Conservation (phyloP, 2,113 vertebrate species). For the Eublepharis macularius region DNA sequence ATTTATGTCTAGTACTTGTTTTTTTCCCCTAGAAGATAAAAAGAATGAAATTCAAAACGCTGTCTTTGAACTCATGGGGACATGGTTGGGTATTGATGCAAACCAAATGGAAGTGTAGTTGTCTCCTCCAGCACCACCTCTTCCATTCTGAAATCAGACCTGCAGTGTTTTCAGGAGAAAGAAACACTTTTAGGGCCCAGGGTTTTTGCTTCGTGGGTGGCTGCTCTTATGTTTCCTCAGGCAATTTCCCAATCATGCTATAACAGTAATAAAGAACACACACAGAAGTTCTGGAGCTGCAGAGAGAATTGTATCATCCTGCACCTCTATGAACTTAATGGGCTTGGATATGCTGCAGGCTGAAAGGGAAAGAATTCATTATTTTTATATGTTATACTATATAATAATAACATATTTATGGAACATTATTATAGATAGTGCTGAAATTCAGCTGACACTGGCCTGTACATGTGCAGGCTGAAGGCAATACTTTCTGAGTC, state of each 20-base stretch:
- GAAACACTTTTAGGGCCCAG: not conserved
- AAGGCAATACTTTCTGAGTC: not conserved
- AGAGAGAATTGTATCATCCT: no score
- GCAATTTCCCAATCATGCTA: no score
- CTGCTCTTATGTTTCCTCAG: no score
- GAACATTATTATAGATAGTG: not conserved
- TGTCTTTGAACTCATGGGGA: slow-evolving; percentile 18
- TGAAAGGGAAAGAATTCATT: no score
- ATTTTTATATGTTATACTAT: no score
- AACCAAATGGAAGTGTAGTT: not conserved
- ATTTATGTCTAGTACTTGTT: slow-evolving; percentile 42
- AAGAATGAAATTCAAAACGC: not conserved
- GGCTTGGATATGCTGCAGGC: no score
- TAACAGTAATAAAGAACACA: no score
- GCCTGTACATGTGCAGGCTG: not conserved
- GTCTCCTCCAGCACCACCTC: not conserved
- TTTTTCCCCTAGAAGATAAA: slow-evolving; percentile 46
- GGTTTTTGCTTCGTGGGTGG: not conserved
- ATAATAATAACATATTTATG: not conserved
- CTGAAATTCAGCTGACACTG: not conserved
- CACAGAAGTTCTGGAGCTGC: no score
- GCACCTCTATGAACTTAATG: no score
- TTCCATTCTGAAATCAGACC: no score
- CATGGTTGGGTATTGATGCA: slow-evolving; percentile 11
- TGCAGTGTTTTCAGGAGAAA: not conserved